phyloP scores from a whole-genome alignment of 2,113 vertebrate genomes.

The Hemichromis elongatus region DNA sequence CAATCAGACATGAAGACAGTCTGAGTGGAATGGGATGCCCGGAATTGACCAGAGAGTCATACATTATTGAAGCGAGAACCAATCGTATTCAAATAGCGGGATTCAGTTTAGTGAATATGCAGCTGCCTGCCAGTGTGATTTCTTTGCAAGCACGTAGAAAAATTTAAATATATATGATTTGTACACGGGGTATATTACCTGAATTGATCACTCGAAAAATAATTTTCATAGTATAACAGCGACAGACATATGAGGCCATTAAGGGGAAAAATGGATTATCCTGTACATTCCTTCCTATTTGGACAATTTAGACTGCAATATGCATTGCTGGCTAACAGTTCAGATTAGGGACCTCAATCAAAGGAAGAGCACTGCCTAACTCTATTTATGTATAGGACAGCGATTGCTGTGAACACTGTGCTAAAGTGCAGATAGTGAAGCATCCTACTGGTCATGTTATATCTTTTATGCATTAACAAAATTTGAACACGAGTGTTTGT shows the following conservation, averaged over 20 bases:
- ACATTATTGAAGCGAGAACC: constrained; percentile 72
- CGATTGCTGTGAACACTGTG: not conserved
- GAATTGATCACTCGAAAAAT: constrained; percentile 39
- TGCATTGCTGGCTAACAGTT: not conserved
- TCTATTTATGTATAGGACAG: not conserved
- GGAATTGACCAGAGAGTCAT: constrained; percentile 64
- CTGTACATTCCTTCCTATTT: constrained; percentile 15
- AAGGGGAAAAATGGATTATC: constrained; percentile 40
- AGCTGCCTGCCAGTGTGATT: constrained; percentile 24
- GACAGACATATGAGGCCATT: constrained; percentile 19
- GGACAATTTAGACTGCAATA: constrained; percentile 22
- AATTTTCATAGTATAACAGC: constrained; percentile 6
- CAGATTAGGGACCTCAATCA: constrained; percentile 22
- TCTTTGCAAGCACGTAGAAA: not conserved
- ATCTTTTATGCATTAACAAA: not conserved
- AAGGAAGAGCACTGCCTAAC: not conserved
- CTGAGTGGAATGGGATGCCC: constrained; percentile 58
- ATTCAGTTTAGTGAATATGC: constrained; percentile 27
- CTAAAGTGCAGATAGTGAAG: not conserved
- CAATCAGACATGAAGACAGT: constrained; percentile 73
- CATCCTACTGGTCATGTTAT: not conserved
- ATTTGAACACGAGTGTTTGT: not conserved
- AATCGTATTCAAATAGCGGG: constrained; percentile 70
- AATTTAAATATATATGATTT: constrained; percentile 5
- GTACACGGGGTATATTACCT: constrained; percentile 2